phyloP scores from a whole-genome alignment of 2,888 invertebrate species.

The Himalopsyche tibetana region DNA sequence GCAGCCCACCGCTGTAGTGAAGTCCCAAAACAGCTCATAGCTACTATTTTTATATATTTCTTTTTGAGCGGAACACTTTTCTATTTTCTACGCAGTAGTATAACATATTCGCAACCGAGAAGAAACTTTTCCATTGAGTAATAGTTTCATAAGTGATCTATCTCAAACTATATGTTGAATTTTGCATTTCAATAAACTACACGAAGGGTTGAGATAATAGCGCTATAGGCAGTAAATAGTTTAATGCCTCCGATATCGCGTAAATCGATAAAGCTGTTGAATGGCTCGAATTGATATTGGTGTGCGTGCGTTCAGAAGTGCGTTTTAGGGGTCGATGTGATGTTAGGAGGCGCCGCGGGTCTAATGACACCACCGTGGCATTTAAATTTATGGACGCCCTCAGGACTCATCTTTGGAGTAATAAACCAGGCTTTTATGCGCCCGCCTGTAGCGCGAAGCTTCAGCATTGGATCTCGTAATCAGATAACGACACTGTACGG shows the following conservation, averaged over 20 bases:
- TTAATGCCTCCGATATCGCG: background rate
- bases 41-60: no score
- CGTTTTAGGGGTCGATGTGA: slow-evolving; percentile 25
- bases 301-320: background rate
- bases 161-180: background rate
- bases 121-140: no score
- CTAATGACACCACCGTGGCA: slow-evolving; percentile 27
- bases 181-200: background rate
- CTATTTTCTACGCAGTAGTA: no score
- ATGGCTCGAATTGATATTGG: background rate
- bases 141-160: no score
- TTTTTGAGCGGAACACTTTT: no score
- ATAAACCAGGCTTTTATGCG: slow-evolving; percentile 25
- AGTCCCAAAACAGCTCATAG: no score
- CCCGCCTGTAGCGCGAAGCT: slow-evolving; percentile 21
- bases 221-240: slow-evolving; percentile 3
- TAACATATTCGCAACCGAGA: no score
- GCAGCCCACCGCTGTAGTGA: no score
- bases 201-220: slow-evolving; percentile 12
- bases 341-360: slow-evolving; percentile 13
- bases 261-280: slow-evolving; percentile 26
- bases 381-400: slow-evolving; percentile 31
- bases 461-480: slow-evolving; percentile 26
- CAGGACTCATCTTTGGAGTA: slow-evolving; percentile 22
- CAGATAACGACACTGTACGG: slow-evolving; percentile 34